A percentile compares a stretch with the other conserved stretches of the same genome.
Evolutionary conservation across 35 echinoderm and acorn worm species (phyloP).

Genomic region (Ophioderma brevispina): DNA sequence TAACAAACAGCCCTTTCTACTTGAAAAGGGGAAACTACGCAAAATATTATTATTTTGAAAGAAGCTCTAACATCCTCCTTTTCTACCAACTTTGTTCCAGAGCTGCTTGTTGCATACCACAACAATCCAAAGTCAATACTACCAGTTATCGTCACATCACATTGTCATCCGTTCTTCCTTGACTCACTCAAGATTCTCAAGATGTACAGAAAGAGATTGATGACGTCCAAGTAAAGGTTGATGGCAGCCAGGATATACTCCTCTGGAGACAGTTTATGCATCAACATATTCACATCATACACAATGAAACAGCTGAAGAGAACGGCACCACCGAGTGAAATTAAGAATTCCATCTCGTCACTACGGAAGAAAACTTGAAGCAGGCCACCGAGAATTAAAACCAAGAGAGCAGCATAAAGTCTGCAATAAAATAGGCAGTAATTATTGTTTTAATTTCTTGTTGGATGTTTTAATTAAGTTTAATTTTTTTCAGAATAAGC

Average conservation of each 20-base stretch:
- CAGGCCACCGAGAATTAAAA: conserved; percentile 79
- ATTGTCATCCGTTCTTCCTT: conserved; percentile 84
- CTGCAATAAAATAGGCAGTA: too few species aligned
- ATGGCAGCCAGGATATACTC: conserved; percentile 96
- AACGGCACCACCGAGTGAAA: conserved; percentile 77
- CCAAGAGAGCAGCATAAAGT: conserved; percentile 73
- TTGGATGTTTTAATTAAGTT: too few species aligned
- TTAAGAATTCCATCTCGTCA: conserved; percentile 75
- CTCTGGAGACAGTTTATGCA: conserved; percentile 97
- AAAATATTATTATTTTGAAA: too few species aligned
- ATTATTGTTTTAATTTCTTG: too few species aligned
- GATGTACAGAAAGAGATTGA: conserved; percentile 97
- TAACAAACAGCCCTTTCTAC: too few species aligned
- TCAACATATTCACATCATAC: conserved; percentile 89
- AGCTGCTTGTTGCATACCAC: too few species aligned
- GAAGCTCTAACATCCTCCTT: too few species aligned
- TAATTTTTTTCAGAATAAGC: too few species aligned
- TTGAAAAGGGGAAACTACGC: too few species aligned
- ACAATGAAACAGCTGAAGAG: conserved; percentile 93
- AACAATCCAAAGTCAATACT: too few species aligned
- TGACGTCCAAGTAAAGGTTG: conserved; percentile 93
- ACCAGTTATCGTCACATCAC: too few species aligned
- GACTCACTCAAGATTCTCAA: conserved; percentile 83
- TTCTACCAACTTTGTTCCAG: too few species aligned
- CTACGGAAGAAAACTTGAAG: conserved; percentile 82